Evolutionary conservation across 2,797 vertebrate genomes (phyloP), one percentile per base, ranked within the genome.

Genomic region (Cheracebus regulus): DNA sequence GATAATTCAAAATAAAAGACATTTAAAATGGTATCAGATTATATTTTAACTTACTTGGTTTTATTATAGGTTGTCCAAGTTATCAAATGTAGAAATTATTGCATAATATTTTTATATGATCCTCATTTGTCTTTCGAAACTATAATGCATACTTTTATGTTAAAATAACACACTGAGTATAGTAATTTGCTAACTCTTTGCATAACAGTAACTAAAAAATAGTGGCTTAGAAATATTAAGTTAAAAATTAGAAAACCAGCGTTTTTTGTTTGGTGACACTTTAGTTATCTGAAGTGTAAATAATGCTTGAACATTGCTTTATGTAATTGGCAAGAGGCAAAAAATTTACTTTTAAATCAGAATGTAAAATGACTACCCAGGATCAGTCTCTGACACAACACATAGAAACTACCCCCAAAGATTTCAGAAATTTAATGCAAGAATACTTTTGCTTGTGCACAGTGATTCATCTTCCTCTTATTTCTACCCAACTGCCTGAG

Each of bases 301-400:
- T 7, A 82, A 48, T 78, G 24, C 3, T 14, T 87, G 7, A 55
- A n/a, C 13, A 41, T 41, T 81, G 2, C 85, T 57, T 36, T 83
- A 48, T 55, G 20, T 79, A 61, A 86, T 64, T 96, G 72, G 8
- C 19, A 76, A 76, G 17, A 90, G 2, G 7, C 2, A 96, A 93
- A 83, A 86, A 96, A 75, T 9, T 84, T 83, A 90, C 15, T 92
- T 95, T 95, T 76, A 64, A 88, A 7, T 88, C 6, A 55, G 5
- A 75, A 94, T 78, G 24, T 14, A 64, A 55, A 84, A 95, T 22
- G 33, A 67, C 3, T 15, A 57, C 12, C 7, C 20, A 72, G 41
- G 17, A 88, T 72, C 0, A 78, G 24, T 88, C 12, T 28, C 6
- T 95, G 48, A 46, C 30, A 36, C 17, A 48, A 28, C 7, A 3